Evolutionary conservation across 2,888 invertebrate genomes (phyloP), one percentile per base, ranked within the genome.

Genomic region (Cryptus armator): DNA sequence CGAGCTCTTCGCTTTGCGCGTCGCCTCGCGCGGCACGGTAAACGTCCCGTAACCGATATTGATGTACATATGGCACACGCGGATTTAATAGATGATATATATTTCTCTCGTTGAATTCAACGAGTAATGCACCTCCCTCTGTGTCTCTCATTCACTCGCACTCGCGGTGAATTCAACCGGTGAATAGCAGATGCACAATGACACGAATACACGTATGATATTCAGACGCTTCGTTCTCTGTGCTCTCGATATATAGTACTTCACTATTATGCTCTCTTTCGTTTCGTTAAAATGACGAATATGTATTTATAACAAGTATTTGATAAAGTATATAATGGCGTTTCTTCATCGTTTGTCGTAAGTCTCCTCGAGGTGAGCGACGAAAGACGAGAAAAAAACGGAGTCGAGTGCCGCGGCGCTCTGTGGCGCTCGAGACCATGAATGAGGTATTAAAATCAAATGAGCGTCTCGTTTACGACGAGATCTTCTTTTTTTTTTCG

Each of bases 391-490:
- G 43, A 14, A 37, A 70, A 32, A 77, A 64, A 72, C 76, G 68
- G 43, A 75, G 68, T 66, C 68, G 66, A 79, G 68, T 68, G 71
- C 43, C 68, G 77, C 48, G 44, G 77, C 48, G 44, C 64, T 64
- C 53, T 66, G 66, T 72, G 72, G 62, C 59, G 10, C 72, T 77
- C 62, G 29, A 62, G 72, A 51, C 32, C 76, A 86, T 84, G 81
- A 82, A 77, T 86, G 77, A 67, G 78, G 81, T 76, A 85, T 86
- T 85, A 81, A 80, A 85, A 86, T 75, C 82, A 82, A 85, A 81
- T 82, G 79, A 83, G 74, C 74, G 70, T 75, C 74, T 56, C 74
- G 77, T 86, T 85, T 79, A 56, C 81, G 68, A 48, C 81, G 64
- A 62, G 78, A 68, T 19, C 24, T 24, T 53, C 2, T 64, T 66